Base-by-base conservation (phyloP, 35 echinoderm and acorn worm species). In the Apostichopus californicus region DNA sequence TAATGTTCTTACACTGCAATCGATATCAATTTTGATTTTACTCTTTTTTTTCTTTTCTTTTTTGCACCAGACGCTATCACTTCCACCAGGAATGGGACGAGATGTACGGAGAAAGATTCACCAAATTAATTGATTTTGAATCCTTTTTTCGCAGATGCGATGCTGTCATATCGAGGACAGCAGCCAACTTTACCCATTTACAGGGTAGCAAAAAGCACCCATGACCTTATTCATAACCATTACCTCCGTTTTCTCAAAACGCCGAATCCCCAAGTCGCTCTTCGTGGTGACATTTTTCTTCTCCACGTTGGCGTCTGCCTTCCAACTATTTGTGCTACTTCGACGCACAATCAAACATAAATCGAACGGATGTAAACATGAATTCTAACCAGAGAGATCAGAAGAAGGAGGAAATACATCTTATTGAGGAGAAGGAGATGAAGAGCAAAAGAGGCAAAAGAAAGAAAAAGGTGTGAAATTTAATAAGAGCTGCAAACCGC, bases 341-440 rank as follows among this genome's bases (percentile, higher is more conserved):
- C 56, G 20, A 18, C 55, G 81, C 81, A 85, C 81, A 85, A 58
- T 85, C 81, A 85, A 85, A 85, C 81, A 85, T 85, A n/a, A 58
- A 55, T 55, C 52, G 80, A 59, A 21, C 5, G 80, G 81, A 85
- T 85, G 81, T 85, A 57, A 85, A 85, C 81, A 85, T 22, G n/a
- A 75, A 75, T 24, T 75, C 7, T 75, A 18, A 75, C 71, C 13
- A 75, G 71, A 18, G 15, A 75, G 15, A 75, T 75, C 17, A n/a
- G 17, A 22, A 75, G 71, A 7, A 75, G 71, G 71, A 75, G 71
- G 14, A 18, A n/a, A 75, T 68, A 68, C 28, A 46, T 83, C 52
- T 17, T 12, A 83, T 55, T 17, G 55, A 55, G 80, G 56, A 85
- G 5, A 60, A 58, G 55, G 4, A 85, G 21, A 85, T 18, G 10